phyloP scores from a whole-genome alignment of 2,113 vertebrate genomes.

The Marmota flaviventris region DNA sequence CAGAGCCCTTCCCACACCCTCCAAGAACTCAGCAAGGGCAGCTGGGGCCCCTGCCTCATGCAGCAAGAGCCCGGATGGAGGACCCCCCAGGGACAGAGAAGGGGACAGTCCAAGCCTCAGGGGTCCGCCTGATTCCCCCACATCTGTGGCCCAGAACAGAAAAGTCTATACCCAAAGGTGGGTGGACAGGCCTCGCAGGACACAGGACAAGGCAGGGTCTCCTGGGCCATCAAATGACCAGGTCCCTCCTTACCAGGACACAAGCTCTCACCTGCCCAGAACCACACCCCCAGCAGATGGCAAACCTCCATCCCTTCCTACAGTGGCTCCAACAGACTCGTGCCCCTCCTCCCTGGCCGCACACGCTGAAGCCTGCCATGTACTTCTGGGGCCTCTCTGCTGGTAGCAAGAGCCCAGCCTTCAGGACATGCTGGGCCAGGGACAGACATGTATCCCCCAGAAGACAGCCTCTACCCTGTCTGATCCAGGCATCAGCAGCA shows the following conservation, averaged over 20 bases:
- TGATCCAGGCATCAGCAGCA: background rate
- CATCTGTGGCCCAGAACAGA: background rate
- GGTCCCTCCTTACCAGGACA: background rate
- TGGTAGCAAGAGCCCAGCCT: background rate
- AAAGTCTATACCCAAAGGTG: fast-evolving
- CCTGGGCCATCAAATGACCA: background rate
- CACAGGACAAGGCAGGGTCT: background rate
- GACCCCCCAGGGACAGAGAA: background rate
- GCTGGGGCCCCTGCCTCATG: background rate
- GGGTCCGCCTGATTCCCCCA: background rate
- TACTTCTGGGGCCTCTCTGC: fast-evolving
- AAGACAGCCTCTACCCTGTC: background rate
- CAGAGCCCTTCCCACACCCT: background rate
- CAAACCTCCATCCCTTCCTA: background rate
- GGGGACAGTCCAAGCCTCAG: background rate
- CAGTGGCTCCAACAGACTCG: background rate
- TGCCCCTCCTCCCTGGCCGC: background rate
- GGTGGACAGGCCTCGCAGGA: background rate
- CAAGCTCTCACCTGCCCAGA: background rate
- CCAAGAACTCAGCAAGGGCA: background rate
- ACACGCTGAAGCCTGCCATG: fast-evolving
- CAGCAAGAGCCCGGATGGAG: background rate
- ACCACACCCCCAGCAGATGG: background rate
- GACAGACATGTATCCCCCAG: background rate
- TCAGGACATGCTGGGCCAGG: background rate